Conservation (phyloP, 2,113 vertebrate species). For the Equus quagga region DNA sequence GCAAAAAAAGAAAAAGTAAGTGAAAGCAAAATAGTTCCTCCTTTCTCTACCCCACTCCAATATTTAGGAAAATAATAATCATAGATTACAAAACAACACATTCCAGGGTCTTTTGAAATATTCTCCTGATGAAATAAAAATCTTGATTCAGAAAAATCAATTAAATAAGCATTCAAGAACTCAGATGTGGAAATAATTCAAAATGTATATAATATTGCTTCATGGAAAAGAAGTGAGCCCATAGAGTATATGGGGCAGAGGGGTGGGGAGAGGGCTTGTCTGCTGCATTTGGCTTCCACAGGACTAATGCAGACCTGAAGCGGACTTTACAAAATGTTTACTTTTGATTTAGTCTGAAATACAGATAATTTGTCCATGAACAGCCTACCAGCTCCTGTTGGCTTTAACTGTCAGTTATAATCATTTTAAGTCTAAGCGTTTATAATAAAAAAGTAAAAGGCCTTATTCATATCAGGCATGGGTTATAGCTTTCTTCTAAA, state of each 20-base stretch:
- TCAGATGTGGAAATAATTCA: slow-evolving; percentile 42
- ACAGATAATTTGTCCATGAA: slow-evolving; percentile 73
- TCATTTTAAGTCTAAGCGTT: slow-evolving; percentile 81
- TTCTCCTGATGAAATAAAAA: slow-evolving; percentile 58
- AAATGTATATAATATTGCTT: slow-evolving; percentile 56
- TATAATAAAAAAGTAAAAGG: slow-evolving; percentile 84
- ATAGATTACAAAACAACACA: not conserved
- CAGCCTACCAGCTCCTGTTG: slow-evolving; percentile 78
- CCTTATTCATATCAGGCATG: slow-evolving; percentile 73
- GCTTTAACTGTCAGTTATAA: slow-evolving; percentile 83
- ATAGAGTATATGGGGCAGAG: not conserved
- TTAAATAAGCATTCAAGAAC: slow-evolving; percentile 73
- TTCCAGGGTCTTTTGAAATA: slow-evolving; percentile 62
- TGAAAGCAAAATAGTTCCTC: slow-evolving; percentile 3
- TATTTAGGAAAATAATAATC: slow-evolving; percentile 74
- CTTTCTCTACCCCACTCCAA: slow-evolving; percentile 54
- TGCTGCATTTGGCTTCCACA: slow-evolving; percentile 22
- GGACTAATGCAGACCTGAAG: slow-evolving; percentile 58
- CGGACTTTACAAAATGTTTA: slow-evolving; percentile 66
- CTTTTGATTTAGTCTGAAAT: slow-evolving; percentile 77
- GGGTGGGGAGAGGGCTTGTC: not conserved
- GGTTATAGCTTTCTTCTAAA: slow-evolving; percentile 70
- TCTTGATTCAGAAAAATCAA: slow-evolving; percentile 50
- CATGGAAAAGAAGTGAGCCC: slow-evolving; percentile 50
- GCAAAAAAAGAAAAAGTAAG: not conserved